Conservation (phyloP, 2,113 vertebrate species). For the Macquaria ambigua region DNA sequence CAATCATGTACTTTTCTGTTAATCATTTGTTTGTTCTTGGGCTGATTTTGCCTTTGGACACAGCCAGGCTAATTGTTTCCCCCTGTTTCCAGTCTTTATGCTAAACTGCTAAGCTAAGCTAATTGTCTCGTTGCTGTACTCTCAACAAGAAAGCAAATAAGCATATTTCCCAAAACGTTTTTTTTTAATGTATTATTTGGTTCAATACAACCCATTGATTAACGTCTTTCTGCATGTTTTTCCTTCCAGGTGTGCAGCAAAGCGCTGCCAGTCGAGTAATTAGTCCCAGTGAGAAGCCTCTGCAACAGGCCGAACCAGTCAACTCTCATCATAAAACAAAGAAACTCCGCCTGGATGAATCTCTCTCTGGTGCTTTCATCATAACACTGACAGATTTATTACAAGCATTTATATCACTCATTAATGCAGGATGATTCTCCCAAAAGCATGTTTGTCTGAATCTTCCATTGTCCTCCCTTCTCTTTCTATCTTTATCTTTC, state of each 20-base stretch:
- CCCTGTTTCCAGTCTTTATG: not conserved
- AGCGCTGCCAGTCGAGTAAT: constrained; percentile 10
- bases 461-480: constrained; percentile 39
- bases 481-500: constrained; percentile 28
- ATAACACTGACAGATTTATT: not conserved
- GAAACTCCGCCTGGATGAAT: constrained; percentile 71
- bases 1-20: too few species aligned
- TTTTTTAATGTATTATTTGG: not conserved
- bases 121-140: not conserved
- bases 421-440: not conserved
- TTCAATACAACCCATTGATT: not conserved
- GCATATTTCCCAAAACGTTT: not conserved
- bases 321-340: constrained; percentile 67
- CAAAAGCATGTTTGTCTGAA: constrained; percentile 20
- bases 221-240: not conserved
- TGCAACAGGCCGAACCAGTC: constrained; percentile 43
- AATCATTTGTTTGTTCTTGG: too few species aligned
- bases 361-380: constrained; percentile 56
- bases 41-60: too few species aligned
- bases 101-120: too few species aligned
- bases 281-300: constrained; percentile 50
- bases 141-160: not conserved
- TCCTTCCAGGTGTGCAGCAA: constrained; percentile 54
- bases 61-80: too few species aligned
- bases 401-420: not conserved